phyloP scores from a whole-genome alignment of 35 echinoderm and acorn worm genomes.

The Antedon bifida region DNA sequence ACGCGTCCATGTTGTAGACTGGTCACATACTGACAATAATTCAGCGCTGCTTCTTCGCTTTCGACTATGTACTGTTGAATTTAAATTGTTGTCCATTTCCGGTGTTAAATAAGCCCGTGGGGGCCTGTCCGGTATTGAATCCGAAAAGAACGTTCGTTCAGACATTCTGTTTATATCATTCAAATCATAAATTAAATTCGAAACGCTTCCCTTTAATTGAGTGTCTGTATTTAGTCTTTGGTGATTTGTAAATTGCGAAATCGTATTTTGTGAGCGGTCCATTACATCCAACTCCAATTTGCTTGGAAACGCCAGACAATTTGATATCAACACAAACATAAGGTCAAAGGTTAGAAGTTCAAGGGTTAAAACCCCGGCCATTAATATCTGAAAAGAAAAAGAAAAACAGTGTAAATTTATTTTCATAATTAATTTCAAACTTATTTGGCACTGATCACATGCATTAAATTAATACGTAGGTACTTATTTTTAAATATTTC shows the following conservation, averaged over 20 bases:
- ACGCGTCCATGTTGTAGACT: slow-evolving; percentile 7
- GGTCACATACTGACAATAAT: slow-evolving; percentile 27
- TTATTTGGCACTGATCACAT: no score
- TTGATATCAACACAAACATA: not conserved
- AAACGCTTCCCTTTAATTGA: not conserved
- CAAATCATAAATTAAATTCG: not conserved
- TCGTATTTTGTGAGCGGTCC: not conserved
- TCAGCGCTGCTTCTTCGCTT: slow-evolving; percentile 8
- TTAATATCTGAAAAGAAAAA: not conserved
- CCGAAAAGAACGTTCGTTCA: not conserved
- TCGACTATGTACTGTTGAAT: not conserved
- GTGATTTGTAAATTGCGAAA: not conserved
- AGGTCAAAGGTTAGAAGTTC: not conserved
- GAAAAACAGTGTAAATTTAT: not conserved
- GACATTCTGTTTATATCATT: not conserved
- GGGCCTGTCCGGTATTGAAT: not conserved
- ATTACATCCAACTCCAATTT: not conserved
- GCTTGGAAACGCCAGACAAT: not conserved
- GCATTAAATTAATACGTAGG: no score
- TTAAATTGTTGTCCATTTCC: not conserved
- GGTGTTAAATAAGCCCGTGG: not conserved
- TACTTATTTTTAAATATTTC: no score
- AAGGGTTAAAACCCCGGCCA: not conserved
- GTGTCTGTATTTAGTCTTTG: not conserved
- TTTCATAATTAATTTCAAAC: not conserved